phyloP scores from a whole-genome alignment of 1,140 invertebrate genomes.

The Zophobas morio region DNA sequence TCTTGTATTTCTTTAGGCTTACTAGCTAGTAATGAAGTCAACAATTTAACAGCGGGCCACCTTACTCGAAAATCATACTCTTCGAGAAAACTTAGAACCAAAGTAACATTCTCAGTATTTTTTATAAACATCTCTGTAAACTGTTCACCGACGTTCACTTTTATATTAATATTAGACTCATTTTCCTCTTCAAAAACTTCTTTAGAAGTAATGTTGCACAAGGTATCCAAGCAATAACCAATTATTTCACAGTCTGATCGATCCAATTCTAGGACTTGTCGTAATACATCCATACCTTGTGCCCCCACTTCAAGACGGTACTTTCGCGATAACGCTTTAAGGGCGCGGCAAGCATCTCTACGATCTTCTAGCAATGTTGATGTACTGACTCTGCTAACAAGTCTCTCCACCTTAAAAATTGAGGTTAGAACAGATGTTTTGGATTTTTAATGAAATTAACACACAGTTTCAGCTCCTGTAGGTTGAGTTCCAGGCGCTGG shows the following conservation, averaged over 20 bases:
- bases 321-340: conserved; percentile 94
- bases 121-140: conserved; percentile 99
- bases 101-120: conserved; percentile 86
- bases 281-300: conserved; percentile 91
- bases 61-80: conserved; percentile 96
- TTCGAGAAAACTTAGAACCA: conserved; percentile 91
- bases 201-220: conserved; percentile 91
- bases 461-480: conserved; percentile 89
- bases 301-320: conserved; percentile 96
- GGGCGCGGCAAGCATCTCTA: conserved; percentile 94
- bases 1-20: conserved; percentile 95
- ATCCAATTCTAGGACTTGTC: conserved; percentile 86
- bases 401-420: conserved; percentile 85
- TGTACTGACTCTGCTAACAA: conserved; percentile 92
- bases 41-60: conserved; percentile 88
- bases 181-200: conserved; percentile 88
- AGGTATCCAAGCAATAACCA: conserved; percentile 91
- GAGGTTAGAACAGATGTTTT: conserved; percentile 52
- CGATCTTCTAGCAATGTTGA: conserved; percentile 95
- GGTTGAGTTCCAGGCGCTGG: conserved; percentile 81
- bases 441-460: conserved; percentile 39
- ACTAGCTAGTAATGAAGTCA: conserved; percentile 86
- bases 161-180: conserved; percentile 65
- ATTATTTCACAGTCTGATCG: conserved; percentile 92
- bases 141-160: conserved; percentile 84